Evolutionary conservation across 2,113 vertebrate species (phyloP).

Genomic region (Falcunculus frontatus): DNA sequence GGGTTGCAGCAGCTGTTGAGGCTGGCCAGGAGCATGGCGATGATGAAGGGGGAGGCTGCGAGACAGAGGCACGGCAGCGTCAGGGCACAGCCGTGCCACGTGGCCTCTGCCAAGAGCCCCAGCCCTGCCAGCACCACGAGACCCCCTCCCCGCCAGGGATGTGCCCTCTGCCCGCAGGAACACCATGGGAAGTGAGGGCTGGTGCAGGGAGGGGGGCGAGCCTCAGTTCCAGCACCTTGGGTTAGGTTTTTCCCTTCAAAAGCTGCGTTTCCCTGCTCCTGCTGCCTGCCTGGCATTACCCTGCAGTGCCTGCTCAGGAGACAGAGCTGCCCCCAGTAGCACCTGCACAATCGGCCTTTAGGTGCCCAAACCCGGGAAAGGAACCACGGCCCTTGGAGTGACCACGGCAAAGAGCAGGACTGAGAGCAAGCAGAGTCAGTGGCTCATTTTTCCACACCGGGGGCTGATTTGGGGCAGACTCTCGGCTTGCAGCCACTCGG

Average conservation of each 20-base stretch:
- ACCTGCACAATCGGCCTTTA: fast-evolving
- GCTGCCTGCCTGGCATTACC: fast-evolving
- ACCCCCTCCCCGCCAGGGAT: fast-evolving
- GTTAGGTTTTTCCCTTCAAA: fast-evolving
- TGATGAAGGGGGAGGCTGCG: conserved; percentile 86
- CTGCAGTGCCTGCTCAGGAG: fast-evolving
- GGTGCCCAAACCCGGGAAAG: fast-evolving
- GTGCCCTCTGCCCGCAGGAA: background rate
- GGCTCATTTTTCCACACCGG: background rate
- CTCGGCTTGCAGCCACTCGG: fast-evolving
- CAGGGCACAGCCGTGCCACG: fast-evolving
- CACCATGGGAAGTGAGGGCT: fast-evolving
- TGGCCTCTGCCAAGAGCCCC: background rate
- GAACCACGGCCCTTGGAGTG: background rate
- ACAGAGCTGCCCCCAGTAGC: background rate
- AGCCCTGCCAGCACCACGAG: fast-evolving
- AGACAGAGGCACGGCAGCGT: background rate
- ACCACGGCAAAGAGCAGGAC: background rate
- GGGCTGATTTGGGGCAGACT: fast-evolving
- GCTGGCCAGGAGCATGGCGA: conserved; percentile 90
- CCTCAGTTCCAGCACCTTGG: fast-evolving
- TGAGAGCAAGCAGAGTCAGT: fast-evolving
- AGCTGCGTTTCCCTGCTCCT: background rate
- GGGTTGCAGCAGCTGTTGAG: conserved; percentile 97
- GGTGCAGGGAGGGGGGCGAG: fast-evolving